A percentile compares a stretch with the other conserved stretches of the same genome.
Conservation (phyloP, 2,888 invertebrate genomes). For the Neria commutata region DNA sequence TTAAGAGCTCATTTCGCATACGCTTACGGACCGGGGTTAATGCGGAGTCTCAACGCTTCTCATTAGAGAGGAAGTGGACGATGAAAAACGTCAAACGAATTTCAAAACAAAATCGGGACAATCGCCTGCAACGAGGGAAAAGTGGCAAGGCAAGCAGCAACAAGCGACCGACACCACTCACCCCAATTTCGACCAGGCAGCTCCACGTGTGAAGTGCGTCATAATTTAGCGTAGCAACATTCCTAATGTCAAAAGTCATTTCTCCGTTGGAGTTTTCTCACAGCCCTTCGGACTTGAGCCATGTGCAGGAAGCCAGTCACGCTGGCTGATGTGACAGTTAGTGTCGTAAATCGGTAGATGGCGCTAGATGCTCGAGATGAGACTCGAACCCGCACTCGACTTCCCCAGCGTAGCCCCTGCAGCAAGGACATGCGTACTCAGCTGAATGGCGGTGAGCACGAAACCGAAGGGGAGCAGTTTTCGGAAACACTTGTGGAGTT, state of each 20-base stretch:
- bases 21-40: slow-evolving; percentile 21
- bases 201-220: not conserved
- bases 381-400: slow-evolving; percentile 35
- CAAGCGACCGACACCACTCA: slow-evolving; percentile 14
- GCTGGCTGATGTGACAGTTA: slow-evolving; percentile 54
- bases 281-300: slow-evolving; percentile 44
- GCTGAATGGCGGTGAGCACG: not conserved
- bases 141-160: not conserved
- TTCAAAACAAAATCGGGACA: no score
- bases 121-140: slow-evolving; percentile 30
- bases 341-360: slow-evolving; percentile 24
- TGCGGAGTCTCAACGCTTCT: slow-evolving; percentile 20
- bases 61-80: slow-evolving; percentile 12
- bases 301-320: no score
- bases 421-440: slow-evolving; percentile 47
- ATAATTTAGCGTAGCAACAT: not conserved
- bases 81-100: not conserved
- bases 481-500: slow-evolving; percentile 39
- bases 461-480: slow-evolving; percentile 16
- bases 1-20: slow-evolving; percentile 17
- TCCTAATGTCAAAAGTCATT: slow-evolving; percentile 24
- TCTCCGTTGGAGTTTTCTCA: slow-evolving; percentile 41
- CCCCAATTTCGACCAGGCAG: slow-evolving; percentile 1
- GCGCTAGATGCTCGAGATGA: slow-evolving; percentile 21
- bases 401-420: slow-evolving; percentile 18